Evolutionary conservation across 1,140 invertebrate genomes (phyloP).

Genomic region (Solenopsis invicta): DNA sequence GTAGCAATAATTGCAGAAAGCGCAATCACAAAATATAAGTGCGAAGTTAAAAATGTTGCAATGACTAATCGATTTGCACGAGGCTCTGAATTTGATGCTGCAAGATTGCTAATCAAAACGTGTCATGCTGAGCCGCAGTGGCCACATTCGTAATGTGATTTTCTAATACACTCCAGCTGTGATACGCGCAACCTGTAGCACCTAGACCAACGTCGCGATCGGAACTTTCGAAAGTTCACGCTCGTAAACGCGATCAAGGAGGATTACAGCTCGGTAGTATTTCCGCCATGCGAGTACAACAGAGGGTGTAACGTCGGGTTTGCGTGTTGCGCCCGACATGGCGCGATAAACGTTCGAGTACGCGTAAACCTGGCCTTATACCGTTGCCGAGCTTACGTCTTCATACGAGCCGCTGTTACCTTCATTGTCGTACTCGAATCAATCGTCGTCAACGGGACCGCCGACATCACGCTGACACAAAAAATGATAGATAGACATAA

Average conservation of each 20-base stretch:
- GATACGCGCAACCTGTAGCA: constrained; percentile 69
- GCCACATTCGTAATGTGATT: constrained; percentile 59
- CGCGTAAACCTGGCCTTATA: constrained; percentile 77
- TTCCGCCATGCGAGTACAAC: constrained; percentile 68
- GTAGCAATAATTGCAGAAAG: background rate
- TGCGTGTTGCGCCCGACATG: constrained; percentile 75
- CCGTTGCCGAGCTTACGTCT: constrained; percentile 55
- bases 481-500: constrained; percentile 45
- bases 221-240: constrained; percentile 71
- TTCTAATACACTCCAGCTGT: constrained; percentile 36
- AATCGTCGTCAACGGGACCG: constrained; percentile 54
- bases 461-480: constrained; percentile 28
- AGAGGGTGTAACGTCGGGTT: constrained; percentile 73
- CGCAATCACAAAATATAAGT: background rate
- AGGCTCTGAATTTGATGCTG: constrained; percentile 4
- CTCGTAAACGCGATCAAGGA: constrained; percentile 72
- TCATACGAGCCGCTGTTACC: constrained; percentile 48
- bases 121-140: constrained; percentile 37
- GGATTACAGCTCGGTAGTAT: constrained; percentile 73
- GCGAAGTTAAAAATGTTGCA: background rate
- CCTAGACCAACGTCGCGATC: constrained; percentile 67
- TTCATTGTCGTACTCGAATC: constrained; percentile 56
- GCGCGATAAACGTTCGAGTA: constrained; percentile 80
- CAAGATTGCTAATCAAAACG: constrained; percentile 31
- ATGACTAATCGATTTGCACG: background rate